Conservation (phyloP, 2,888 invertebrate species). For the Stenolophus ochropezus region DNA sequence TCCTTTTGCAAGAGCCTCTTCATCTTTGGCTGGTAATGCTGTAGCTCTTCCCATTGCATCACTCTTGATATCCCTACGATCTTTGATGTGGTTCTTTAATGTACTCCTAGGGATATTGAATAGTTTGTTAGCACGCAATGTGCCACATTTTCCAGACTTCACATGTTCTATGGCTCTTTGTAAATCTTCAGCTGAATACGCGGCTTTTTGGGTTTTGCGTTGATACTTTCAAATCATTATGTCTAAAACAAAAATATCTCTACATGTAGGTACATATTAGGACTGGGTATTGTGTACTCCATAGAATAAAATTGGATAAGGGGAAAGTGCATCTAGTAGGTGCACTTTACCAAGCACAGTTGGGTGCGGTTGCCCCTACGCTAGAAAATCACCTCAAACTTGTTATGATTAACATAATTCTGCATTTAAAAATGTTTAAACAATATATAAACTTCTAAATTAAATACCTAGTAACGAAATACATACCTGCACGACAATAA, state of each 20-base stretch:
- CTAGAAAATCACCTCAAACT: too few relatives aligned
- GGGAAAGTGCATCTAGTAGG: conserved; percentile 39
- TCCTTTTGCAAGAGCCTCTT: conserved; percentile 64
- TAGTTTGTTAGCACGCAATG: conserved; percentile 56
- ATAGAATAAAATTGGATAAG: background rate
- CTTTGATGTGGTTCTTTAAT: conserved; percentile 62
- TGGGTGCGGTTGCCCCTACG: too few relatives aligned
- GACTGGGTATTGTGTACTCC: background rate
- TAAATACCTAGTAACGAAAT: too few relatives aligned
- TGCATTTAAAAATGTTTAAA: too few relatives aligned
- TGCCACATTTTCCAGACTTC: conserved; percentile 53
- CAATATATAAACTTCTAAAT: too few relatives aligned
- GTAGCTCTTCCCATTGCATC: conserved; percentile 64
- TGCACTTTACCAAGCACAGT: too few relatives aligned
- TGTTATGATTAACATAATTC: too few relatives aligned
- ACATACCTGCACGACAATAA: too few relatives aligned
- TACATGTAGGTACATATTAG: background rate
- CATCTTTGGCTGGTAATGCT: conserved; percentile 64
- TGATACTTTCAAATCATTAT: conserved; percentile 61
- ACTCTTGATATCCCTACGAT: conserved; percentile 62
- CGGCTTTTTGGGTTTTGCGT: conserved; percentile 51
- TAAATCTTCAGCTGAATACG: conserved; percentile 58
- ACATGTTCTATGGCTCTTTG: conserved; percentile 61
- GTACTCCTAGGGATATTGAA: conserved; percentile 63
- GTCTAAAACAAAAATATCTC: background rate